Base-by-base conservation (phyloP, 1,140 invertebrate genomes). In the Gonatopus flavifemur region DNA sequence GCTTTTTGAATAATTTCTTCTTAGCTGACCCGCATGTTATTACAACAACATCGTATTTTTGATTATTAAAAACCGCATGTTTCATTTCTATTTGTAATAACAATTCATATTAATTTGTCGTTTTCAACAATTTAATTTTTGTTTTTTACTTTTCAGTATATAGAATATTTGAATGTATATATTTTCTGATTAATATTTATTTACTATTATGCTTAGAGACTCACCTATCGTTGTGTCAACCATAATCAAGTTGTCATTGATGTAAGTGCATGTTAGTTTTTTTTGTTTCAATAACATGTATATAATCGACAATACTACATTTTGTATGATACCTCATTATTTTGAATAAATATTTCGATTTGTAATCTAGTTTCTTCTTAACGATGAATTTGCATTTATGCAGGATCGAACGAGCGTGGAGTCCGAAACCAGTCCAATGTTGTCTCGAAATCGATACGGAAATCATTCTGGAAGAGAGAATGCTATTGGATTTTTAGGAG, bases 401-500 rank as follows among this genome's bases (percentile, higher is more conserved):
- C 63, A 72, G 70, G 61, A 67, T 36, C 0, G n/a, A 3, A 20
- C 16, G 41, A 53, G 6, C 49, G 16, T 33, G 13, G 48, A 57
- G 30, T 70, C 65, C 3, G 71, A 78, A 55, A 72, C 65, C 25
- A 75, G 69, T 46, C 75, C 75, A 9, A 77, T 78, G 60, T 39
- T 78, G n/a, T 55, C 59, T 8, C 57, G 59, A 7, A 67, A 65
- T 32, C 60, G 62, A 45, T 54, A 50, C 2, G 13, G 43, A 0
- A 49, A 64, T 4, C 40, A 41, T 30, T 46, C 30, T 41, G 13
- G 35, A 10, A 49, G 49, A 32, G 77, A 82, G 49, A 83, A 76
- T 49, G 88, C 93, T 3, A 88, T 96, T 50, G 87, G 90, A 42
- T 88, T 96, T 52, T 60, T 84, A 0, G 85, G 84, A 25, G 93